A percentile compares a stretch with the other conserved stretches of the same genome.
Conservation (phyloP, 1,140 invertebrate genomes). For the Colletes latitarsis region DNA sequence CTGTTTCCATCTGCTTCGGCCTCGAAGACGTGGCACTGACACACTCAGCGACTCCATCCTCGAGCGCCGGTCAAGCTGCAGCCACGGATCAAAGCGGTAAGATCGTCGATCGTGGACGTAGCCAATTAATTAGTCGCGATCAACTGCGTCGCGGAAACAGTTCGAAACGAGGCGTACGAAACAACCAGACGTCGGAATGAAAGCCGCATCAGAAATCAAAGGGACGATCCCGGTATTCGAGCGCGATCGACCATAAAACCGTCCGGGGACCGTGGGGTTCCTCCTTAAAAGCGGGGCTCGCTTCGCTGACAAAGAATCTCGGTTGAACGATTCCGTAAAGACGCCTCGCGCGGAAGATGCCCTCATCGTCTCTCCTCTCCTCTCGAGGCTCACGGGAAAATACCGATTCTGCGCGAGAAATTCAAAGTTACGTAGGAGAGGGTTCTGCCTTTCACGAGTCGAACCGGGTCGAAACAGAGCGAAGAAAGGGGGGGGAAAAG, state of each 20-base stretch:
- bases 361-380: background rate
- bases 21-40: slow-evolving; percentile 72
- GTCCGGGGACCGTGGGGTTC: slow-evolving; percentile 5
- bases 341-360: slow-evolving; percentile 36
- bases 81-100: slow-evolving; percentile 78
- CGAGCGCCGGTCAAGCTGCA: slow-evolving; percentile 71
- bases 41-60: slow-evolving; percentile 71
- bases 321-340: slow-evolving; percentile 52
- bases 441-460: no score
- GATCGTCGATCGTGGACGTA: slow-evolving; percentile 35
- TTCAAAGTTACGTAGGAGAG: slow-evolving; percentile 33
- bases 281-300: slow-evolving; percentile 6
- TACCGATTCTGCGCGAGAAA: slow-evolving; percentile 44
- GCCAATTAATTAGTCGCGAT: no score
- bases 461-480: no score
- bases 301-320: slow-evolving; percentile 48
- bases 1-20: slow-evolving; percentile 46
- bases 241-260: slow-evolving; percentile 47
- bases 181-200: background rate
- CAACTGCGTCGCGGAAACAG: no score
- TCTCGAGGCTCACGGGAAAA: slow-evolving; percentile 4
- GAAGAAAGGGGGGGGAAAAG: background rate
- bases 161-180: background rate
- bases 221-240: slow-evolving; percentile 21
- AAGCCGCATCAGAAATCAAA: slow-evolving; percentile 22